Conservation (phyloP, 2,113 vertebrate genomes). For the Spizaetus ornatus region DNA sequence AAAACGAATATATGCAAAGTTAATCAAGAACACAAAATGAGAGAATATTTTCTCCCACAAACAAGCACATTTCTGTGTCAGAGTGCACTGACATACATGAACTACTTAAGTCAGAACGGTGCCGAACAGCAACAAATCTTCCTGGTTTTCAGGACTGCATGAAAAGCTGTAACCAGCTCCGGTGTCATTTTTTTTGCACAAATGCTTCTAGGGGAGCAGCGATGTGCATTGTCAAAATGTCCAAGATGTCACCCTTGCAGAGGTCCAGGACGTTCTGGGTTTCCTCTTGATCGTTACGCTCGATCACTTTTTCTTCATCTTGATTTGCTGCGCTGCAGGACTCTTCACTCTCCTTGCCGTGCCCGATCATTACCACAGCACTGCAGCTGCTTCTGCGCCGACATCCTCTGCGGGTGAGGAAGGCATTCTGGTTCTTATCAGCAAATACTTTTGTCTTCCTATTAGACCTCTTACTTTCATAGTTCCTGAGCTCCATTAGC, state of each 20-base stretch:
- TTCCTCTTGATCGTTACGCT: rapidly evolving
- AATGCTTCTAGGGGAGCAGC: background rate
- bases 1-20: background rate
- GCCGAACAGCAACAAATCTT: background rate
- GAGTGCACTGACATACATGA: background rate
- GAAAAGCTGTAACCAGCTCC: background rate
- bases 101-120: background rate
- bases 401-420: background rate
- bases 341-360: rapidly evolving
- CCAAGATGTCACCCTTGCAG: background rate
- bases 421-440: background rate
- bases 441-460: background rate
- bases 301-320: rapidly evolving
- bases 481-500: slow-evolving; percentile 29
- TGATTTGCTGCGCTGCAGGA: background rate
- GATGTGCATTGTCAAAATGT: background rate
- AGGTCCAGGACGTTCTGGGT: background rate
- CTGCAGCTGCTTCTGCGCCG: background rate
- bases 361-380: background rate
- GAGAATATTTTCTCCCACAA: background rate
- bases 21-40: background rate
- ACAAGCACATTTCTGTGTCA: background rate
- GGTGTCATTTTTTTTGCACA: background rate
- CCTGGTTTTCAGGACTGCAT: background rate
- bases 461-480: background rate